Percentiles rank a stretch among this genome's conserved stretches.
These are phyloP conservation scores for Andrena fulva DNA, from an alignment of 2,888 invertebrate genomes.

Conservation along the genomic window DNA sequence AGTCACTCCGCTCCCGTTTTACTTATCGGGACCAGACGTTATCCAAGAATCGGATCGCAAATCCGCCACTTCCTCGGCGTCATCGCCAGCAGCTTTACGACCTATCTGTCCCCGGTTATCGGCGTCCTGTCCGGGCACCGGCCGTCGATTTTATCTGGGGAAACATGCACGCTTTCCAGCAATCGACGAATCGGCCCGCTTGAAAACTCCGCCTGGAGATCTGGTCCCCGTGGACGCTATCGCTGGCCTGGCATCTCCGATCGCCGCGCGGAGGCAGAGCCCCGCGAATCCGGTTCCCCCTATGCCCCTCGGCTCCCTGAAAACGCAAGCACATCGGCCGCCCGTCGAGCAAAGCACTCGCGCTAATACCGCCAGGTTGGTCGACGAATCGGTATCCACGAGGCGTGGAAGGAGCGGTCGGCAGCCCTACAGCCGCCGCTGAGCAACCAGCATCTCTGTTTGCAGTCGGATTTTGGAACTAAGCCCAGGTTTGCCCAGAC, in stretches of 20 bases:
- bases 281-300: constrained; percentile 15
- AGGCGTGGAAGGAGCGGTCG: constrained; percentile 18
- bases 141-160: constrained; percentile 55
- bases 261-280: not conserved
- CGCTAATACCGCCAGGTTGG: constrained; percentile 38
- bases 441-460: constrained; percentile 77
- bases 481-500: constrained; percentile 83
- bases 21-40: constrained; percentile 39
- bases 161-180: constrained; percentile 26
- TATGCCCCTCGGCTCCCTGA: not conserved
- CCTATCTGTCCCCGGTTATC: constrained; percentile 52
- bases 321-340: constrained; percentile 18
- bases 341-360: constrained; percentile 17
- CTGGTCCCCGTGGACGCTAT: constrained; percentile 5
- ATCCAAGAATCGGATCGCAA: constrained; percentile 36
- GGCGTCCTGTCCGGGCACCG: constrained; percentile 29
- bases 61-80: constrained; percentile 22
- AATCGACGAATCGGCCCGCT: constrained; percentile 24
- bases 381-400: constrained; percentile 34
- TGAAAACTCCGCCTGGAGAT: constrained; percentile 11
- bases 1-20: constrained; percentile 10
- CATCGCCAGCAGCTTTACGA: constrained; percentile 33
- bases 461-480: constrained; percentile 81
- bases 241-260: constrained; percentile 13
- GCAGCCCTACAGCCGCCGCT: constrained; percentile 42